Evolutionary conservation across 2,113 vertebrate genomes (phyloP), one percentile per base, ranked within the genome.

Genomic region (Puntigrus tetrazona): DNA sequence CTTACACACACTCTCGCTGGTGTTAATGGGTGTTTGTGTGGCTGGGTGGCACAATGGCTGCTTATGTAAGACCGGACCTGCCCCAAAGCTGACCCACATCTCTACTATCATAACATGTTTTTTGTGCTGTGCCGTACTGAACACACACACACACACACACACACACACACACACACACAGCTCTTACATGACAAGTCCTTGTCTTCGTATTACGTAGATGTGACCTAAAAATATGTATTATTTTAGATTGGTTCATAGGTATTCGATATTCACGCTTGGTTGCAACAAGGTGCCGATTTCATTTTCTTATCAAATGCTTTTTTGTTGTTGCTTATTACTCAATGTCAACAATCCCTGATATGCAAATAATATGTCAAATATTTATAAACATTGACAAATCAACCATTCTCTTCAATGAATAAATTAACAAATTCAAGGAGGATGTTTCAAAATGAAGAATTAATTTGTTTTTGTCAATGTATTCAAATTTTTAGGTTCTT

Each of bases 41-140:
- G 43, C 20, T 47, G 36, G 74, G 67, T 84, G 78, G 78, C 83
- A 87, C 47, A 85, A 78, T 77, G 57, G 65, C 41, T 34, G 78
- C 72, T 72, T 85, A 81, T 69, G 83, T 70, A 87, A 85, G 63
- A 82, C 31, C 31, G 25, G 77, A 84, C 78, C 63, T 81, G 73
- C 45, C 72, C 69, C 9, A 65, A n/a, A 63, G 38, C 55, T 82
- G 78, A 69, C 83, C 79, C 74, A 82, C 72, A 84, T 85, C 63
- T 85, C 27, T 43, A 59, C 63, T 78, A n/a, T 50, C 61, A 78
- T 67, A 83, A 83, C 63, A 77, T 76, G 73, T 77, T 85, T 72
- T 47, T 38, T 76, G 57, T 47, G 27, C 45, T 70, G 38, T 38
- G 47, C n/a, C 20, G 31, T 69, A 55, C 59, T 25, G 20, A 36